Evolutionary conservation across 2,888 invertebrate species (phyloP), one percentile per base, ranked within the genome.

Genomic region (Pseudeuparius sepicola): DNA sequence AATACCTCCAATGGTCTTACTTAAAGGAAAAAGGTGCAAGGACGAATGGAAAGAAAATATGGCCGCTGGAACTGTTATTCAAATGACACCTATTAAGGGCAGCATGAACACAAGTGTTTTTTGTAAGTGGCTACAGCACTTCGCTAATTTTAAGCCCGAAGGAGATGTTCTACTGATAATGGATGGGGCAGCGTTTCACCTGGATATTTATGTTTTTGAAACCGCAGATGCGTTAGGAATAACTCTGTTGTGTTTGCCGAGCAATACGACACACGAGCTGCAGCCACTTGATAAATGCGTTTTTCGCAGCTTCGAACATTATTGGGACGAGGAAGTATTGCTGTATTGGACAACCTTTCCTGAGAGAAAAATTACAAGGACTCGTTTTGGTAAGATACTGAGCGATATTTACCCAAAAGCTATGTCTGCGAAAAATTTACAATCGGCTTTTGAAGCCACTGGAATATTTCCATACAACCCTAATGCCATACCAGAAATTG

Each of bases 241-340:
- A n/a, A 10, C 11, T 18, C 14, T 18, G 14, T 20, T 23, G 13
- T 29, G 16, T 23, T 33, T 56, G 23, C 53, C 53, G 4, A 48
- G 48, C 29, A 59, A 59, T 33, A 56, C 54, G 1, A 57, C 55
- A 0, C 55, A 57, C 37, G 53, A 56, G 30, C 39, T 57, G 2
- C 56, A 56, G 35, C 54, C 53, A 3, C 43, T 57, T 40, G 54
- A 54, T 41, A 55, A 56, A 42, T 35, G 47, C 7, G 51, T 53
- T 10, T 54, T 54, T 42, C 34, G 48, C 13, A 41, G 49, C 4
- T 56, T 51, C 42, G 54, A 56, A 38, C 37, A 48, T 34, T 47
- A 49, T 40, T 58, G 56, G 55, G 54, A 57, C 39, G 47, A 54
- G 29, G 49, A 55, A 47, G 48, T 55, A 3, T 30, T 54, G n/a